phyloP scores from a whole-genome alignment of 2,888 invertebrate genomes.

The Ischnura elegans region DNA sequence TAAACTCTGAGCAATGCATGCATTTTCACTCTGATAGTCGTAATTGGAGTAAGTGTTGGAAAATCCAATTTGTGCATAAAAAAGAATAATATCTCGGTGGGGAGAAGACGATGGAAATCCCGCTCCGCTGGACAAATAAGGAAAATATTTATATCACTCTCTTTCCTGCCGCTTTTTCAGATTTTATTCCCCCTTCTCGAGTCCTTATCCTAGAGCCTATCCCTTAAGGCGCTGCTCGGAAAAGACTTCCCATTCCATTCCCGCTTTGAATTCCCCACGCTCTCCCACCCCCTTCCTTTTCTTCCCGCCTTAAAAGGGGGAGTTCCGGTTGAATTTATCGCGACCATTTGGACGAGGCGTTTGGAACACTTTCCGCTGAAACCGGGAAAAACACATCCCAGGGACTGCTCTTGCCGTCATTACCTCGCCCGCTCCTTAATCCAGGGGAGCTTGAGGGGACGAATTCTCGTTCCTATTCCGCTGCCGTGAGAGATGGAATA shows the following conservation, averaged over 20 bases:
- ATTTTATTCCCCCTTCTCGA: not conserved
- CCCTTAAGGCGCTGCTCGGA: not conserved
- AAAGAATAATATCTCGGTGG: no score
- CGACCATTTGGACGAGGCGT: conserved; percentile 18
- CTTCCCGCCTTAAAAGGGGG: conserved; percentile 15
- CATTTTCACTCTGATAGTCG: no score
- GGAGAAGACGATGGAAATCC: not conserved
- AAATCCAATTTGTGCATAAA: no score
- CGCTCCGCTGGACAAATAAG: not conserved
- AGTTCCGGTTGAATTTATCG: conserved; percentile 29
- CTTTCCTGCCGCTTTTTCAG: not conserved
- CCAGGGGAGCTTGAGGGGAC: not conserved
- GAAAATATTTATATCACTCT: conserved; percentile 1
- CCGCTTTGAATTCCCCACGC: not conserved
- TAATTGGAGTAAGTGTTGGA: no score
- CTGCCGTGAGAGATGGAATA: not conserved
- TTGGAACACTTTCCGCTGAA: conserved; percentile 31
- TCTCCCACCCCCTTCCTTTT: no score
- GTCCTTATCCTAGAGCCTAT: not conserved
- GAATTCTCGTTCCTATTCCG: not conserved
- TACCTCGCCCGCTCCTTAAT: not conserved
- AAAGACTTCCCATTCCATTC: not conserved
- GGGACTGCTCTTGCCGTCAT: not conserved
- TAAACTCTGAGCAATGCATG: no score
- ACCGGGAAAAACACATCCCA: conserved; percentile 44